Evolutionary conservation across 2,113 vertebrate genomes (phyloP).

Genomic region (Ailurus styani): DNA sequence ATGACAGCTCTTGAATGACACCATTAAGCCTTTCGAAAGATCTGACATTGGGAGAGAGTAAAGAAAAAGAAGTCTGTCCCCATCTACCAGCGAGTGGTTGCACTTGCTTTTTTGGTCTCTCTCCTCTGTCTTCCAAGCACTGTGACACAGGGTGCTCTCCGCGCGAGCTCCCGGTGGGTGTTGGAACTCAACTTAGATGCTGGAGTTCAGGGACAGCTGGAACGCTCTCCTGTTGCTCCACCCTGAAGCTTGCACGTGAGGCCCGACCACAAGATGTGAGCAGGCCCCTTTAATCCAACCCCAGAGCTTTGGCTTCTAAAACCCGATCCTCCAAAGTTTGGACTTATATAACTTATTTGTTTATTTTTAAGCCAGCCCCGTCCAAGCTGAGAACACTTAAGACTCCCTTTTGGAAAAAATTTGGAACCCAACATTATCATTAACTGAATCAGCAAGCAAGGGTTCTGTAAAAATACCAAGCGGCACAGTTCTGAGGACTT

Average conservation of each 20-base stretch:
- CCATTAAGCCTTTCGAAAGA: not conserved
- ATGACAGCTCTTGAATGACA: not conserved
- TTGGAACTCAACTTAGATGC: not conserved
- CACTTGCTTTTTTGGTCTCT: not conserved
- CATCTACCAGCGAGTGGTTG: too few relatives aligned
- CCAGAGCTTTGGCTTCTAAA: conserved; percentile 24
- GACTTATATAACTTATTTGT: conserved; percentile 77
- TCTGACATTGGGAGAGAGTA: not conserved
- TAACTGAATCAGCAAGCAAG: conserved; percentile 64
- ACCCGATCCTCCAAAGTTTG: conserved; percentile 1
- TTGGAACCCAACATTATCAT: conserved; percentile 73
- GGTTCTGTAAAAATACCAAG: conserved; percentile 51
- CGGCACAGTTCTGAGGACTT: not conserved
- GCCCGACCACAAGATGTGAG: not conserved
- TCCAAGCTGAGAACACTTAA: conserved; percentile 67
- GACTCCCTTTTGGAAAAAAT: conserved; percentile 56
- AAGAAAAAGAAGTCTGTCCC: not conserved
- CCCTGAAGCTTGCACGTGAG: conserved; percentile 3
- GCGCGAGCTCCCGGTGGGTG: not conserved
- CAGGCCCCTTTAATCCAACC: not conserved
- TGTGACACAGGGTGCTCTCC: accelerated
- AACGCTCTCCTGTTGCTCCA: not conserved
- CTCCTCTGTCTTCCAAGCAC: not conserved
- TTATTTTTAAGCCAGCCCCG: conserved; percentile 66
- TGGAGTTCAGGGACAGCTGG: not conserved